Base-by-base conservation (phyloP, 2,888 invertebrate species). In the Machimus rusticus region DNA sequence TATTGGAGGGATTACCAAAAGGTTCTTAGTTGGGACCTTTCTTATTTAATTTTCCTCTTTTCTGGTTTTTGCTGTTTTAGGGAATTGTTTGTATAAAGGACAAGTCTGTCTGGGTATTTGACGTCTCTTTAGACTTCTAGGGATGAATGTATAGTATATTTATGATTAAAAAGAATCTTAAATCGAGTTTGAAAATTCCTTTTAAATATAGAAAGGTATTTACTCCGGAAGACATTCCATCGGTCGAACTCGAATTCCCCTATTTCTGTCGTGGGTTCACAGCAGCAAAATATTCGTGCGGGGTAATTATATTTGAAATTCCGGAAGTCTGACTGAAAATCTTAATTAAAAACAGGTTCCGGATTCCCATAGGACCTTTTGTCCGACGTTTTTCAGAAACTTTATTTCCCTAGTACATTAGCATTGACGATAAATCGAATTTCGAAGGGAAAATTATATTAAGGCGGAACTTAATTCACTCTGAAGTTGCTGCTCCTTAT, bases 241-340 rank as follows among this genome's bases (percentile, higher is more conserved):
- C n/a, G n/a, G 14, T 9, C 12, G 8, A 66, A 28, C 9, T 66
- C 23, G 9, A 19, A 66, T 66, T 66, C 23, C 12, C 19, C 66
- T 28, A 1, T 66, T 8, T 14, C 14, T 66, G 12, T 51, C n/a
- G 23, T 23, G 12, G 28, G 28, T 23, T 5, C 76, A n/a, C 34
- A n/a, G 12, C 34, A 76, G 37, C 78, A 78, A 78, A 37, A 43
- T 37, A 66, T 66, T 28, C 28, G 28, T 66, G 19, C 66, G 12
- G 23, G 43, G 23, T 78, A 39, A 78, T 78, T 46, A 43, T 43
- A 39, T 78, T 78, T 78, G 2, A 37, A 78, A 78, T 78, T 43
- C 78, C 78, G 78, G 78, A 78, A 78, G 78, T 78, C 43, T 43
- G 39, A 2, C 78, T 43, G 39, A 23, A 78, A 37, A 78, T 78